Evolutionary conservation across 23 tunicate genomes (phyloP).

Genomic region (Aplidium turbinatum): DNA sequence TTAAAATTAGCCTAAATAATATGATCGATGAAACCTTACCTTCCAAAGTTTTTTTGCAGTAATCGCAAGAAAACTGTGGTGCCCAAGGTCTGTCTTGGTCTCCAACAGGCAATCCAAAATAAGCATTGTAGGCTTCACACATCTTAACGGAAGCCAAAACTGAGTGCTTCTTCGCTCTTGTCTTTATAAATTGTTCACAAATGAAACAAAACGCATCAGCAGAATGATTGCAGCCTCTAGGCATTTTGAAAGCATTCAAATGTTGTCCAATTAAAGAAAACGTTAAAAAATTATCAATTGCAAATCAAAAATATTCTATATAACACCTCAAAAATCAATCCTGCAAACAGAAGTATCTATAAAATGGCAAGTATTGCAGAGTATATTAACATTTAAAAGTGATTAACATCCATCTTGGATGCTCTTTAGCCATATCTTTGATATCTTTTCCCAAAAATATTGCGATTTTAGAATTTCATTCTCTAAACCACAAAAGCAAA

Average conservation of each 20-base stretch:
- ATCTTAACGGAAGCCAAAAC: conserved; percentile 20
- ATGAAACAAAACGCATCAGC: conserved; percentile 24
- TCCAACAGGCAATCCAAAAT: conserved; percentile 34
- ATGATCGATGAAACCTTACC: background rate
- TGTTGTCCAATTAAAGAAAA: too few species aligned
- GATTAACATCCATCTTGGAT: too few species aligned
- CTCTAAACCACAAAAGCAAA: too few species aligned
- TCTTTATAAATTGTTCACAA: conserved; percentile 38
- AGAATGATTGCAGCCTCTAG: conserved; percentile 32
- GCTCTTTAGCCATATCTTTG: too few species aligned
- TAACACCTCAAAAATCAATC: too few species aligned
- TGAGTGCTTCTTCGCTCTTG: conserved; percentile 37
- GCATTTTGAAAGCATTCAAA: conserved; percentile 31
- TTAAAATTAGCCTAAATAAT: background rate
- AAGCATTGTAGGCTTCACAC: conserved; percentile 40
- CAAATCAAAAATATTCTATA: too few species aligned
- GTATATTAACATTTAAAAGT: too few species aligned
- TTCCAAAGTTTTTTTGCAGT: conserved; percentile 33
- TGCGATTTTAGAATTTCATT: too few species aligned
- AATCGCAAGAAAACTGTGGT: conserved; percentile 31
- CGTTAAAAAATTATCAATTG: too few species aligned
- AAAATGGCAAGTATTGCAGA: too few species aligned
- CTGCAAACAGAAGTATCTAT: too few species aligned
- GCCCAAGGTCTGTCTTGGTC: conserved; percentile 30
- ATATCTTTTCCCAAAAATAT: too few species aligned